Percentiles rank a stretch among this genome's conserved stretches.
Conservation (phyloP, 2,113 vertebrate genomes). For the Engraulis encrasicolus region DNA sequence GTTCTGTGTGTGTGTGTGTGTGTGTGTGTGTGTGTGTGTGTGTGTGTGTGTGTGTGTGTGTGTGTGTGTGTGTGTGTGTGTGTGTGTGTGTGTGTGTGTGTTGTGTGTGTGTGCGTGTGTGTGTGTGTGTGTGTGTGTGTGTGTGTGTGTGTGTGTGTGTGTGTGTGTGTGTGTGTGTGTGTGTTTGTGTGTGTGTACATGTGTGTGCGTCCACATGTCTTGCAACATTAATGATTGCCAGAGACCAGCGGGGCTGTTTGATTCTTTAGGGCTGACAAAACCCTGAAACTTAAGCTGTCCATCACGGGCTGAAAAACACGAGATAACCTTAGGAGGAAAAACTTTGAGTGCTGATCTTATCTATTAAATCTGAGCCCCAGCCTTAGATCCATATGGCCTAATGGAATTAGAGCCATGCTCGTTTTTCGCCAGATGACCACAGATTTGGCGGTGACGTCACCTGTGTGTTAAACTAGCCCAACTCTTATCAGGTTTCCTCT, state of each 20-base stretch:
- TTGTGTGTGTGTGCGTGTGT: not conserved
- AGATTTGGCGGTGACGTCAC: no score
- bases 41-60: not conserved
- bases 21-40: not conserved
- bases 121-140: not conserved
- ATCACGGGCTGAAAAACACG: not conserved
- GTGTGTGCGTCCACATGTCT: not conserved
- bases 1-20: not conserved
- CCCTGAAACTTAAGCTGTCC: not conserved
- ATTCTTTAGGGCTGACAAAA: not conserved
- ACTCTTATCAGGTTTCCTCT: conserved; percentile 56
- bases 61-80: not conserved
- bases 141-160: not conserved
- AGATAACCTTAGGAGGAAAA: not conserved
- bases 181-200: not conserved
- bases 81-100: no score
- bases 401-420: conserved; percentile 59
- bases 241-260: not conserved
- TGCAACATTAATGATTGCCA: conserved; percentile 3
- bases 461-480: conserved; percentile 45
- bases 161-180: not conserved
- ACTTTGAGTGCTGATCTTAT: not conserved
- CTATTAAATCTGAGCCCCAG: not conserved
- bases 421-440: conserved; percentile 55
- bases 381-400: not conserved